phyloP scores from a whole-genome alignment of 2,113 vertebrate genomes.

The Nibea albiflora region DNA sequence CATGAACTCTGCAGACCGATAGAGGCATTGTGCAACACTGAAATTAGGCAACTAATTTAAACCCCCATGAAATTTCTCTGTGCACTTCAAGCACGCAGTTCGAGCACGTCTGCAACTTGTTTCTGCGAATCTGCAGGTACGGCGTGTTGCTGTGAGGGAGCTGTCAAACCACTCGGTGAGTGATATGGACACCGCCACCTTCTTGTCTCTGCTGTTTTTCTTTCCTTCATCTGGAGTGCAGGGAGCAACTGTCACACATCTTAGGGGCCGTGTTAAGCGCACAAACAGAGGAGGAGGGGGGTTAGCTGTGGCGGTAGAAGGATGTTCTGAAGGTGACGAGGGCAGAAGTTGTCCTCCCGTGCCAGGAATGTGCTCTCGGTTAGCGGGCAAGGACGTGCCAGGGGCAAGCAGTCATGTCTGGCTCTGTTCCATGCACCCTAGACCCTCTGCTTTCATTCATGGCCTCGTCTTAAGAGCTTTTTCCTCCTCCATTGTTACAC shows the following conservation, averaged over 20 bases:
- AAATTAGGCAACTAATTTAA: constrained; percentile 32
- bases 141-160: neutral
- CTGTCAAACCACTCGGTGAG: constrained; percentile 34
- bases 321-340: constrained; percentile 67
- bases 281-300: constrained; percentile 31
- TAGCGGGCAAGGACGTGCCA: constrained; percentile 51
- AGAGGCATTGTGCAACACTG: constrained; percentile 2
- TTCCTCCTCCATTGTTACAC: constrained; percentile 55
- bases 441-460: constrained; percentile 44
- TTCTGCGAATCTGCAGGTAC: constrained; percentile 23
- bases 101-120: constrained; percentile 48
- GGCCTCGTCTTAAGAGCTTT: constrained; percentile 53
- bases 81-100: constrained; percentile 53
- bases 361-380: constrained; percentile 45
- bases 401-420: constrained; percentile 35
- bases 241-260: constrained; percentile 15
- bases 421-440: constrained; percentile 32
- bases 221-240: constrained; percentile 10
- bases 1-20: constrained; percentile 22
- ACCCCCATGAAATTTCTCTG: constrained; percentile 37
- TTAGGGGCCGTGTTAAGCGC: constrained; percentile 40
- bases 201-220: constrained; percentile 24
- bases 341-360: constrained; percentile 36
- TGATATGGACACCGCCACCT: constrained; percentile 31
- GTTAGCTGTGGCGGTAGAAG: neutral